Percentiles rank a stretch among this genome's conserved stretches.
phyloP scores from a whole-genome alignment of 2,113 vertebrate genomes.

The Pimephales promelas region DNA sequence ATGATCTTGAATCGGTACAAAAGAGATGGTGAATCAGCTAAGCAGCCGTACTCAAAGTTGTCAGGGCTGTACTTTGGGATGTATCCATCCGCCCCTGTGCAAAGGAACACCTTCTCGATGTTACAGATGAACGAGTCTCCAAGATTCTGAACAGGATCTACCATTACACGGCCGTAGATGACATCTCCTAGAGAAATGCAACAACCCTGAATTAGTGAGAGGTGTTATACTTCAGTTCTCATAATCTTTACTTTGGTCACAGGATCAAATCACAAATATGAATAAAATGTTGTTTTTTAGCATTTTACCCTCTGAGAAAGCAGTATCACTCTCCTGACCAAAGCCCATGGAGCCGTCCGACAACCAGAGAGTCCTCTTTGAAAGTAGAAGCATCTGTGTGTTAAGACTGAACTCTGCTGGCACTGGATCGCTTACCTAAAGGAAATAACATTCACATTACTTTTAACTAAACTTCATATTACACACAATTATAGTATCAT shows the following conservation, averaged over 20 bases:
- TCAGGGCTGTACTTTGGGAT: conserved; percentile 81
- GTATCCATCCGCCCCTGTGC: conserved; percentile 77
- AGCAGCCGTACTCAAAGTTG: conserved; percentile 73
- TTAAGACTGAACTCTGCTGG: conserved; percentile 85
- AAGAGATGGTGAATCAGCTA: conserved; percentile 78
- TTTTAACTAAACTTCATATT: too few species aligned
- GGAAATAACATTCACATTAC: not conserved
- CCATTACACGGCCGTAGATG: conserved; percentile 76
- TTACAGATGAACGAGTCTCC: conserved; percentile 79
- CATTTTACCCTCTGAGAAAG: conserved; percentile 80
- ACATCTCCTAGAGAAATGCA: conserved; percentile 65
- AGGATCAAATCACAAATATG: not conserved
- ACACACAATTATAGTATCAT: too few species aligned
- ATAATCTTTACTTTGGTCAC: not conserved
- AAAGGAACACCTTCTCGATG: conserved; percentile 82
- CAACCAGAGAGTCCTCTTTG: conserved; percentile 81
- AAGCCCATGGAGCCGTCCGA: conserved; percentile 85
- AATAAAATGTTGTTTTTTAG: conserved; percentile 47
- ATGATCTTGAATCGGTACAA: conserved; percentile 80
- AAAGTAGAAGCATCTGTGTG: conserved; percentile 83
- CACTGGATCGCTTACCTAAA: conserved; percentile 82
- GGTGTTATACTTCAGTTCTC: not conserved
- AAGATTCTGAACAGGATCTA: conserved; percentile 82
- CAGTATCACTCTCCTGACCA: conserved; percentile 77
- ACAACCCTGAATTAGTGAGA: not conserved